Evolutionary conservation across 2,113 vertebrate species (phyloP).

Genomic region (Procapra przewalskii): DNA sequence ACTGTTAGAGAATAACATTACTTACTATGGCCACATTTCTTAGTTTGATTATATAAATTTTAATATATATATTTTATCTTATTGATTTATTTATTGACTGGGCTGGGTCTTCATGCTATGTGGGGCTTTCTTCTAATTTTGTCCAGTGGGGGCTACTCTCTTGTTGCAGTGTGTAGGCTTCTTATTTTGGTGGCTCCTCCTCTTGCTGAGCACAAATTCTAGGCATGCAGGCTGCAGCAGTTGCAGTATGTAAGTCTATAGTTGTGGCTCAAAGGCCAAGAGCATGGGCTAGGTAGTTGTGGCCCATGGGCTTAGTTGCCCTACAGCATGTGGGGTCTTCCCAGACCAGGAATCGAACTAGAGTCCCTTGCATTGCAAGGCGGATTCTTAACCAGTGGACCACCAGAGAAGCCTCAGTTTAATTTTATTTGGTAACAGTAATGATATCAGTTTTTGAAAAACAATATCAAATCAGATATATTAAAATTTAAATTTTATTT

Average conservation of each 20-base stretch:
- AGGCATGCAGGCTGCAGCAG: not conserved
- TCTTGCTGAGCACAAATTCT: not conserved
- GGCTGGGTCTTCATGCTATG: not conserved
- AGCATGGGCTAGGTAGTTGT: not conserved
- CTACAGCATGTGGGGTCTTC: not conserved
- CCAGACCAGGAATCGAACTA: not conserved
- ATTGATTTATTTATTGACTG: not conserved
- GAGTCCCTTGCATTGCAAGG: not conserved
- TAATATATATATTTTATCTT: not conserved
- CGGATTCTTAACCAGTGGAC: not conserved
- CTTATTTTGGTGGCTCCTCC: not conserved
- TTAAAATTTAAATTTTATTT: slow-evolving; percentile 17
- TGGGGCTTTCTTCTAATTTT: not conserved
- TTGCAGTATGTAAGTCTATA: not conserved
- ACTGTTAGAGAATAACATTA: not conserved
- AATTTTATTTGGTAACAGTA: not conserved
- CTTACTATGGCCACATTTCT: not conserved
- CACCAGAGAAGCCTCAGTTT: not conserved
- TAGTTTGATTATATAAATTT: not conserved
- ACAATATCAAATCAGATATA: not conserved
- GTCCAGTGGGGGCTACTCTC: not conserved
- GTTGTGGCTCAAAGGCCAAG: not conserved
- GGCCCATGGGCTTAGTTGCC: not conserved
- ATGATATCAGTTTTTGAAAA: not conserved
- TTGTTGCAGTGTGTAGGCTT: not conserved